Evolutionary conservation across 2,797 vertebrate genomes (phyloP).

Genomic region (Octomys mimax): DNA sequence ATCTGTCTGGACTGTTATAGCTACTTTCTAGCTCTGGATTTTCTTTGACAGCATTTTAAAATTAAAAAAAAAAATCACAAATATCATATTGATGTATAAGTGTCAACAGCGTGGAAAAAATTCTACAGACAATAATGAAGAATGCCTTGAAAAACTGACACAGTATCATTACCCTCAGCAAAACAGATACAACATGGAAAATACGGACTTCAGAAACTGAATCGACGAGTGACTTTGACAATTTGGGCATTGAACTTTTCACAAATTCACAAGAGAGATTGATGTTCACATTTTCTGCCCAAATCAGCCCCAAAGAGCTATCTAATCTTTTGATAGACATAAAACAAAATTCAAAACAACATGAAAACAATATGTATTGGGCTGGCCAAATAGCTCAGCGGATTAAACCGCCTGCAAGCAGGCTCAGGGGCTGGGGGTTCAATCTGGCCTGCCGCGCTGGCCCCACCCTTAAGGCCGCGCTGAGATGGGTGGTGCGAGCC

Average conservation of each 20-base stretch:
- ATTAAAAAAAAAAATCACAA: background rate
- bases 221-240: background rate
- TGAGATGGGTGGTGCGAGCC: too few species aligned
- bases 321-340: background rate
- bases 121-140: background rate
- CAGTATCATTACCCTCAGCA: background rate
- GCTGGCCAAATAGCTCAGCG: too few species aligned
- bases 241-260: background rate
- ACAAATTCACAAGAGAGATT: background rate
- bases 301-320: background rate
- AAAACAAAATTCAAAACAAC: background rate
- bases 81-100: background rate
- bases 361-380: background rate
- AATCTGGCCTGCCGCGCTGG: too few species aligned
- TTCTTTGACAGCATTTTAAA: background rate
- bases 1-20: background rate
- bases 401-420: too few species aligned
- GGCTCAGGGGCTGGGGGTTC: too few species aligned
- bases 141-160: background rate
- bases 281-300: background rate
- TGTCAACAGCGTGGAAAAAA: background rate
- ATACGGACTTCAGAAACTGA: background rate
- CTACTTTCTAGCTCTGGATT: background rate
- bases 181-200: background rate
- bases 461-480: too few species aligned